A percentile compares a stretch with the other conserved stretches of the same genome.
phyloP scores from a whole-genome alignment of 2,113 vertebrate genomes.

The Nematolebias whitei region DNA sequence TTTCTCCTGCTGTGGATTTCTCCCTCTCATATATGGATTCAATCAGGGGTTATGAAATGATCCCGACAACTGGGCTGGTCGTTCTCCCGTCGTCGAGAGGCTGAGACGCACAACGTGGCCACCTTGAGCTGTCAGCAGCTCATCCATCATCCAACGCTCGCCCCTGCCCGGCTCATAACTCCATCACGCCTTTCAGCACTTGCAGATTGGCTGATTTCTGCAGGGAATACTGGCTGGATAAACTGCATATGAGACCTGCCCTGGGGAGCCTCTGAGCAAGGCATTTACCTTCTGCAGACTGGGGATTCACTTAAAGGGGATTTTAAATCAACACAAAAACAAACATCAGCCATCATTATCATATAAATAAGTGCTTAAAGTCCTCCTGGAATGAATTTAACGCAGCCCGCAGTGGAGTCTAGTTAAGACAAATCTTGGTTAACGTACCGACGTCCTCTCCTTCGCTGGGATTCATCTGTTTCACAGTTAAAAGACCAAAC shows the following conservation, averaged over 20 bases:
- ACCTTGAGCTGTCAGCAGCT: slow-evolving; percentile 59
- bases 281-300: slow-evolving; percentile 10
- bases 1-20: slow-evolving; percentile 7
- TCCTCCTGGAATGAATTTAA: background rate
- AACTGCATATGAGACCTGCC: slow-evolving; percentile 24
- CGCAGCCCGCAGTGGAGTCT: slow-evolving; percentile 1
- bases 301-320: background rate
- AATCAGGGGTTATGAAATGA: slow-evolving; percentile 34
- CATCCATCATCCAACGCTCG: slow-evolving; percentile 53
- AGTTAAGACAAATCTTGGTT: slow-evolving; percentile 23
- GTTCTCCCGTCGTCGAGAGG: slow-evolving; percentile 31
- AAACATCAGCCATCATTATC: slow-evolving; percentile 8
- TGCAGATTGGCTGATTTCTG: slow-evolving; percentile 55
- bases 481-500: slow-evolving; percentile 18
- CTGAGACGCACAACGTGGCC: slow-evolving; percentile 46
- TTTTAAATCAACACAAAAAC: background rate
- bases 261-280: slow-evolving; percentile 34
- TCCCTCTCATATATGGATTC: slow-evolving; percentile 24
- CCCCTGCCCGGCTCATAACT: slow-evolving; percentile 52
- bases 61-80: slow-evolving; percentile 21
- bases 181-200: slow-evolving; percentile 59
- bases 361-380: slow-evolving; percentile 8
- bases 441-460: slow-evolving; percentile 29
- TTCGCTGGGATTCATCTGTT: slow-evolving; percentile 41
- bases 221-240: slow-evolving; percentile 24